Evolutionary conservation across 2,888 invertebrate species (phyloP), one percentile per base, ranked within the genome.

Genomic region (Aspidiotus rigidus): DNA sequence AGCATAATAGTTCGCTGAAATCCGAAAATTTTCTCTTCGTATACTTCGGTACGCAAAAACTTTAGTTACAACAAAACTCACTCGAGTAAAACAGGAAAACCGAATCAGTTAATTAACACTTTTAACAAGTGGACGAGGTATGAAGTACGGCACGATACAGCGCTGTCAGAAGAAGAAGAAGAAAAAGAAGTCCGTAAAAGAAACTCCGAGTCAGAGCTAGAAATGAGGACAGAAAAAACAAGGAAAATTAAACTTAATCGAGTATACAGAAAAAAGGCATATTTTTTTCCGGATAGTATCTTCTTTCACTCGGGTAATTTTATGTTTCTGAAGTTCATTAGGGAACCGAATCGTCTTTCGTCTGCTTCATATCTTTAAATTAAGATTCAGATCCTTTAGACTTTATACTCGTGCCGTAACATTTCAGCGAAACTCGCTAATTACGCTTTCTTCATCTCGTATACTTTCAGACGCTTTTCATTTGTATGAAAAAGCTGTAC

Each of bases 241-340:
- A 56, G 57, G 57, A 64, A 49, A 64, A 64, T 16, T 64, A 17
- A 64, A 56, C 55, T 41, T 55, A 64, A 64, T 54, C 64, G 54
- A 28, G 42, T 54, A 64, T 41, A 64, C 54, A 64, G 55, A 53
- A 53, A 53, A 55, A 55, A 55, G 17, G 17, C n/a, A 9, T 55
- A 55, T 53, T 53, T 53, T 55, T n/a, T 55, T 55, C 15, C 56
- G 9, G 56, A n/a, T 55, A 55, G 54, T 64, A 56, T 56, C 64
- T 64, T 64, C 64, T 64, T 64, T 64, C 64, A 64, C 56, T 64
- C 64, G 57, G 64, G 64, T 64, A 64, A 64, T 64, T 64, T 64
- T 57, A 64, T 64, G 64, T 64, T 64, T 64, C 64, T 64, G 64
- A 64, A 64, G 64, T 64, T 64, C 64, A 64, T 64, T 64, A 64